Percentiles rank a stretch among this genome's conserved stretches.
These are phyloP conservation scores for Drosophila lutescens DNA, from an alignment of 2,888 invertebrate species.

Conservation along the genomic window DNA sequence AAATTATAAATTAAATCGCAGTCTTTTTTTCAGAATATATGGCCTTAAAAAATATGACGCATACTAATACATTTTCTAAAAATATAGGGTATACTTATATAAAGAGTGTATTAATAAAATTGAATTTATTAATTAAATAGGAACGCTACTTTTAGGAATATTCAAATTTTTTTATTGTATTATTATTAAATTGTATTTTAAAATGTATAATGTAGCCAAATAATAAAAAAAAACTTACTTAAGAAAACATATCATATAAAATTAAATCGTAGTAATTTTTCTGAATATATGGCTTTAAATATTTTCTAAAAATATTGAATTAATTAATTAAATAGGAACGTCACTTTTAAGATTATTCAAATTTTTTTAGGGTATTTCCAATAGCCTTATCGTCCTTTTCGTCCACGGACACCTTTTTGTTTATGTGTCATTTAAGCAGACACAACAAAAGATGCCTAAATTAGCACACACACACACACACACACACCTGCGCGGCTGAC, in stretches of 20 bases:
- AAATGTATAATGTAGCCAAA: too few relatives aligned
- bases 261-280: too few relatives aligned
- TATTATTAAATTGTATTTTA: too few relatives aligned
- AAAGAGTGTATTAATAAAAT: too few relatives aligned
- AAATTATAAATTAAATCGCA: too few relatives aligned
- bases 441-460: conserved; percentile 68
- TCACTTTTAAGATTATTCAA: background rate
- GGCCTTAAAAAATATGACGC: background rate
- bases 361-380: conserved; percentile 6
- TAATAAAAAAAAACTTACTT: too few relatives aligned
- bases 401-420: background rate
- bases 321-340: background rate
- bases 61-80: background rate
- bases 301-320: background rate
- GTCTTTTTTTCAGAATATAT: too few relatives aligned
- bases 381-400: background rate
- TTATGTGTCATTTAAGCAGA: conserved; percentile 41
- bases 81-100: too few relatives aligned
- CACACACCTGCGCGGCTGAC: conserved; percentile 26
- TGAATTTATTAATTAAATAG: background rate
- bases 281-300: background rate
- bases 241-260: too few relatives aligned
- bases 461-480: conserved; percentile 62
- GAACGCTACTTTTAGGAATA: too few relatives aligned
- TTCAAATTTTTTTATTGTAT: too few relatives aligned